Conservation (phyloP, 2,888 invertebrate genomes). For the Tetramorium bicarinatum region DNA sequence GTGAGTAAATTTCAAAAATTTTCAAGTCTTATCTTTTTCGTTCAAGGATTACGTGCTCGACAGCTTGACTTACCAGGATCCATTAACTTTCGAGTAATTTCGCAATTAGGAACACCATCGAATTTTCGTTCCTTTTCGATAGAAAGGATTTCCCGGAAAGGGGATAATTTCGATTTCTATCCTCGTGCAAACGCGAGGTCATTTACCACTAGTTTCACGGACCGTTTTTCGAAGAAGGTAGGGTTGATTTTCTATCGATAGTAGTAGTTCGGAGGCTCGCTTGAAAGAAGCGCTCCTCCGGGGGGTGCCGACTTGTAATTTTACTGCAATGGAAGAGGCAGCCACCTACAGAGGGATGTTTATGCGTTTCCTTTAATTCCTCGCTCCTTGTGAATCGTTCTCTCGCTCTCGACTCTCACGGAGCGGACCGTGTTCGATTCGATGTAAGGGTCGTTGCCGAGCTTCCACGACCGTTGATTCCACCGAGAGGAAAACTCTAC, state of each 20-base stretch:
- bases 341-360: constrained; percentile 44
- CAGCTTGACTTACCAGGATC: not conserved
- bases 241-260: constrained; percentile 50
- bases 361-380: constrained; percentile 67
- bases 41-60: not conserved
- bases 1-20: not conserved
- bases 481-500: constrained; percentile 47
- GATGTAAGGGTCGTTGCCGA: constrained; percentile 44
- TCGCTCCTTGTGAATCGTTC: constrained; percentile 49
- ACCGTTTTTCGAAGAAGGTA: constrained; percentile 36
- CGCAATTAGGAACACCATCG: constrained; percentile 20
- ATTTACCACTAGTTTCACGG: constrained; percentile 27
- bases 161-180: constrained; percentile 32
- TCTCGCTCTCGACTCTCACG: constrained; percentile 4
- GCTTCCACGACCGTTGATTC: constrained; percentile 43
- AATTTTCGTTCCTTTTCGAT: constrained; percentile 39
- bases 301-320: constrained; percentile 42
- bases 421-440: constrained; percentile 30
- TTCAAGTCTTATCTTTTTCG: not conserved
- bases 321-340: constrained; percentile 42
- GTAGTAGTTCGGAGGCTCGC: constrained; percentile 5
- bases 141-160: constrained; percentile 20
- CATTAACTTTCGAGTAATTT: constrained; percentile 48
- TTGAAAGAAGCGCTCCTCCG: not conserved
- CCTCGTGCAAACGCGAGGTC: not conserved